A percentile compares a stretch with the other conserved stretches of the same genome.
phyloP scores from a whole-genome alignment of 2,113 vertebrate genomes.

The Chaetorhynchus papuensis region DNA sequence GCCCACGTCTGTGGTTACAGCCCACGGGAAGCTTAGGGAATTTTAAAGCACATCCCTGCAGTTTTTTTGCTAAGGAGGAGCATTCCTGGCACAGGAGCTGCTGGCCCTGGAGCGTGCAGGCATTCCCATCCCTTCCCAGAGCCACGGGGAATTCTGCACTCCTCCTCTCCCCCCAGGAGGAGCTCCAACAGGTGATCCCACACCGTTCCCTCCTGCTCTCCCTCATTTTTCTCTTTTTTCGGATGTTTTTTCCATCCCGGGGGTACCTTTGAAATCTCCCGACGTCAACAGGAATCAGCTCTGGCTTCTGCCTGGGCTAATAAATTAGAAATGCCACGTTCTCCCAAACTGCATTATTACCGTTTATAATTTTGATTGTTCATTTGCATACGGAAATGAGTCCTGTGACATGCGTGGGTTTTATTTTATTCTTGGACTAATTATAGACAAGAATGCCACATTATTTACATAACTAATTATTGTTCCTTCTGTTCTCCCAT shows the following conservation, averaged over 20 bases:
- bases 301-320: constrained; percentile 74
- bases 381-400: constrained; percentile 99
- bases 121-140: background rate
- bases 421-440: constrained; percentile 91
- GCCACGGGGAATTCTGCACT: background rate
- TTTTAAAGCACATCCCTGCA: background rate
- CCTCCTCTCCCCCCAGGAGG: background rate
- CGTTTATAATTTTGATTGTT: constrained; percentile 97
- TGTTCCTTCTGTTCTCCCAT: constrained; percentile 93
- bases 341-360: constrained; percentile 94
- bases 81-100: rapidly evolving
- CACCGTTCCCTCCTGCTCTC: background rate
- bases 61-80: background rate
- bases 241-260: constrained; percentile 1
- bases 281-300: constrained; percentile 81
- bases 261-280: constrained; percentile 67
- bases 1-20: rapidly evolving
- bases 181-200: background rate
- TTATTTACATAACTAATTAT: constrained; percentile 99
- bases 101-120: rapidly evolving
- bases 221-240: background rate
- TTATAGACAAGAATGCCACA: constrained; percentile 99
- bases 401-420: constrained; percentile 94
- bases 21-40: rapidly evolving
- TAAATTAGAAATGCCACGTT: constrained; percentile 89